Evolutionary conservation across 2,113 vertebrate genomes (phyloP), one percentile per base, ranked within the genome.

Genomic region (Vidua chalybeata): DNA sequence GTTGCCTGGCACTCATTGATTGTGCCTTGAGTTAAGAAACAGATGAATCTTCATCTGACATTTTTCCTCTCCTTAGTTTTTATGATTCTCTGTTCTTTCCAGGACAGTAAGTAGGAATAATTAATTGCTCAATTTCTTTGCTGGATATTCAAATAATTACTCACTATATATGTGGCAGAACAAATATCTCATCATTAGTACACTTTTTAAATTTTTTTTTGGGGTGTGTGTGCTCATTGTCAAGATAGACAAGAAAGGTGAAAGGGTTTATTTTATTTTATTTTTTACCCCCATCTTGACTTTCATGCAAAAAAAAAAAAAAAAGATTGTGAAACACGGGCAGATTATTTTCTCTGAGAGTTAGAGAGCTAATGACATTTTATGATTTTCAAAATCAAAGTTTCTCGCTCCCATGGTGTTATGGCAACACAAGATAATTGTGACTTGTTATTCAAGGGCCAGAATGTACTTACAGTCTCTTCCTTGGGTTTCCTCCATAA

Each of bases 31-130:
- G 71, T 90, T 66, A 92, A 67, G 68, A 87, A 85, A 75, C 13
- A 88, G 82, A 82, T 84, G 61, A 78, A 90, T 59, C 62, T 61
- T 68, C 66, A 82, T 49, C 81, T 87, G 74, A 77, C 43, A n/a
- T 75, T 82, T 93, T 75, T 26, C 37, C 55, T 71, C 35, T 78
- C 66, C 33, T 93, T 84, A 27, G 49, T 87, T 90, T 84, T 91
- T 84, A 79, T 72, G 39, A 55, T 55, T 79, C 52, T 84, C n/a
- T 89, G 14, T 78, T 63, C 48, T 79, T 91, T 82, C 74, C 35
- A 91, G 56, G 59, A 86, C n/a, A 85, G 30, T 87, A 87, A 91
- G 27, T 55, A 49, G 74, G 15, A 91, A 87, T 79, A 94, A 84
- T 67, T 67, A 55, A 71, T 75, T 49, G 31, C 54, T 21, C 52